phyloP scores from a whole-genome alignment of 2,113 vertebrate species.

The Gambusia holbrooki region DNA sequence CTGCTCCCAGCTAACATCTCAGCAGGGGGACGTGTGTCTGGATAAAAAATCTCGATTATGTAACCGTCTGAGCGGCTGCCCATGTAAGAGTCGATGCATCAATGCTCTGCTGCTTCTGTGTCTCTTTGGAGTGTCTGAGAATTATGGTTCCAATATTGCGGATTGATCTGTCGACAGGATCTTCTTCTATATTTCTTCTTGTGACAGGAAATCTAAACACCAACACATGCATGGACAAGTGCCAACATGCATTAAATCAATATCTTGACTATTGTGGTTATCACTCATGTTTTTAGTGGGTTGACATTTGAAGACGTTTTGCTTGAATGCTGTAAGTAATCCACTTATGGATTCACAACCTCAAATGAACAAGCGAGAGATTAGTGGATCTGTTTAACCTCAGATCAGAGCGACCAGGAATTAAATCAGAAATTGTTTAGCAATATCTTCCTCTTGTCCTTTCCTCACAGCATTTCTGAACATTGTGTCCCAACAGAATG shows the following conservation, averaged over 20 bases:
- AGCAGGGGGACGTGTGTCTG: slow-evolving; percentile 50
- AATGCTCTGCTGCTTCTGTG: slow-evolving; percentile 29
- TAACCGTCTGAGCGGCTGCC: slow-evolving; percentile 58
- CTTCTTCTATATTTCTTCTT: slow-evolving; percentile 28
- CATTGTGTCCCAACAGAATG: not conserved
- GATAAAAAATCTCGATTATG: slow-evolving; percentile 60
- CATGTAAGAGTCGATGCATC: slow-evolving; percentile 44
- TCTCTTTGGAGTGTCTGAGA: slow-evolving; percentile 22
- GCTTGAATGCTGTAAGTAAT: not conserved
- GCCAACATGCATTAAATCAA: slow-evolving; percentile 25
- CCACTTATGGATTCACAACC: slow-evolving; percentile 14
- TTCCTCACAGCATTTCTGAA: slow-evolving; percentile 4
- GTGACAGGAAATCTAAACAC: slow-evolving; percentile 31
- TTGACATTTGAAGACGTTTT: not conserved
- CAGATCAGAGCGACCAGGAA: slow-evolving; percentile 26
- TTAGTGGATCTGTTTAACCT: slow-evolving; percentile 62
- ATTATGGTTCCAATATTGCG: slow-evolving; percentile 5
- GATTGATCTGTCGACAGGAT: slow-evolving; percentile 31
- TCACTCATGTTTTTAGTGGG: slow-evolving; percentile 17
- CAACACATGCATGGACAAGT: slow-evolving; percentile 21
- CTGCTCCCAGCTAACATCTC: slow-evolving; percentile 31
- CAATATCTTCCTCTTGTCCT: slow-evolving; percentile 21
- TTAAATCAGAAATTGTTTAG: slow-evolving; percentile 55
- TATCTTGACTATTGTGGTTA: slow-evolving; percentile 8
- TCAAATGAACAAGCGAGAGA: slow-evolving; percentile 57